A percentile compares a stretch with the other conserved stretches of the same genome.
Evolutionary conservation across 2,113 vertebrate species (phyloP).

Genomic region (Corythaeola cristata): DNA sequence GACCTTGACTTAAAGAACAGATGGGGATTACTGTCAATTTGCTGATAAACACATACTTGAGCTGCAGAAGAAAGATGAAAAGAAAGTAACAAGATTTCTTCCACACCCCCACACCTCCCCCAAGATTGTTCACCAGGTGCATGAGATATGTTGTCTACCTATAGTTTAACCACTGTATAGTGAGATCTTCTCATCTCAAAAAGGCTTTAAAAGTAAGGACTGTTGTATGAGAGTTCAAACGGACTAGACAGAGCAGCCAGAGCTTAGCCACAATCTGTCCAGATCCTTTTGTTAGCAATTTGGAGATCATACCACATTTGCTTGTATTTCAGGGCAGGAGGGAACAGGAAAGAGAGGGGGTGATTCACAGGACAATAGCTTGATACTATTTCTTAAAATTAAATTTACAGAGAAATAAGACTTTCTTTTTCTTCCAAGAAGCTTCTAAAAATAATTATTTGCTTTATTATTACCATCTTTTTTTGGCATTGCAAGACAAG

Average conservation of each 20-base stretch:
- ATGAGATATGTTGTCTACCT: not conserved
- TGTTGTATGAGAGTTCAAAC: not conserved
- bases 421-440: not conserved
- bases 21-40: not conserved
- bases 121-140: not conserved
- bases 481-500: not conserved
- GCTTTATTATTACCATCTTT: not conserved
- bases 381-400: not conserved
- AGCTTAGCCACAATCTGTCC: not conserved
- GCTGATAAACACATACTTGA: not conserved
- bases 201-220: not conserved
- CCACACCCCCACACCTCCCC: no score
- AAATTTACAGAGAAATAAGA: not conserved
- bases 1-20: not conserved
- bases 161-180: not conserved
- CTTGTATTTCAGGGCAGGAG: not conserved
- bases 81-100: not conserved
- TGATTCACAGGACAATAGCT: not conserved
- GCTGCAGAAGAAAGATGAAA: not conserved
- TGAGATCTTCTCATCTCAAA: not conserved
- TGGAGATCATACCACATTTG: not conserved
- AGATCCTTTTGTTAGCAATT: not conserved
- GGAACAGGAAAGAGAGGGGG: not conserved
- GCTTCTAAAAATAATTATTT: not conserved
- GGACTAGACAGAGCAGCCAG: not conserved